Evolutionary conservation across 2,888 invertebrate genomes (phyloP), one percentile per base, ranked within the genome.

Genomic region (Deilephila elpenor): DNA sequence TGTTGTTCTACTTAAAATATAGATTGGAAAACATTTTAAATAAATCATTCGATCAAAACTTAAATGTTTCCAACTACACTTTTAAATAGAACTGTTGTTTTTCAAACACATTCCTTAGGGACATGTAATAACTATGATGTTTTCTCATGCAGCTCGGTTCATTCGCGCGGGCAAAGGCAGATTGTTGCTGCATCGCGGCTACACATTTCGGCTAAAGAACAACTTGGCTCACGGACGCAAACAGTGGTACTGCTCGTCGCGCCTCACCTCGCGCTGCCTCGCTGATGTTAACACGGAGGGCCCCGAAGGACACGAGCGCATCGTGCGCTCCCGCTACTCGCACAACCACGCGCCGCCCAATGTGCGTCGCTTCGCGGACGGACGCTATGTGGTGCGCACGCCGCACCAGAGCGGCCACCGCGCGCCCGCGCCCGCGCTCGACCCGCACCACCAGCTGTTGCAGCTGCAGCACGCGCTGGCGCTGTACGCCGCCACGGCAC

Each of bases 261-360:
- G 94, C 59, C 88, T 94, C 73, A 94, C 94, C 19, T 94, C 94
- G 59, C 93, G 94, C 79, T 94, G 94, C 82, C 88, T 94, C 67
- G 93, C 94, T 76, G 93, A 94, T 80, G 94, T 94, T 29, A 94
- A 94, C 83, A 94, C 94, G 37, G 94, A 94, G 80, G 94, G 94
- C 0, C 93, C 94, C n/a, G 94, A 94, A 80, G 94, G 94, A 0
- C 93, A 92, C 82, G 94, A 94, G 85, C 94, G 94, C 78, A 93
- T 94, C 77, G 94, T 94, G 74, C 93, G 94, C 74, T 93, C 93
- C 8, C 93, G 94, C 44, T 94, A 93, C 80, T 89, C 93, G 71
- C 94, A 95, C 83, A 95, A 94, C 81, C 94, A 95, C 83, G 93
- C 94, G 74, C 94, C 94, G 77, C 94, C 94, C 32, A 94, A 94